These are phyloP conservation scores for Erynnis tages DNA, from an alignment of 2,888 invertebrate genomes.

Conservation along the genomic window DNA sequence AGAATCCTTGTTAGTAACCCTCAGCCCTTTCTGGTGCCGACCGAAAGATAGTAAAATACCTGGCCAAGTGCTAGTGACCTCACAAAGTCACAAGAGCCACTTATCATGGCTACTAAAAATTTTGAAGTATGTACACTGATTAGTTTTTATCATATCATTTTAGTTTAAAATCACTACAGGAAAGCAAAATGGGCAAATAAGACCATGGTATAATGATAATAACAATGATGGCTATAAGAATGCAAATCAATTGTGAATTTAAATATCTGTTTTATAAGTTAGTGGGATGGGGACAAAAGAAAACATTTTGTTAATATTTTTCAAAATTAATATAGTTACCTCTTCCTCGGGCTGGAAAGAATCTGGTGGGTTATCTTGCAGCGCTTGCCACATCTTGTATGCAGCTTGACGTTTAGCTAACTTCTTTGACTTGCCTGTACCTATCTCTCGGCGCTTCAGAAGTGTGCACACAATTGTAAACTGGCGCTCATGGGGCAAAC, in stretches of 20 bases:
- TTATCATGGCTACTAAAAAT: conserved; percentile 22
- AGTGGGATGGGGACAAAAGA: no score
- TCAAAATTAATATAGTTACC: no score
- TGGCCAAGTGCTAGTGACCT: conserved; percentile 68
- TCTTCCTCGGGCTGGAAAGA: conserved; percentile 86
- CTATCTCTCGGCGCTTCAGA: conserved; percentile 91
- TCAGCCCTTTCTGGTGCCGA: conserved; percentile 51
- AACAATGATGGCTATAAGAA: no score
- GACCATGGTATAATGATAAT: no score
- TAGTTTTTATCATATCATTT: background rate
- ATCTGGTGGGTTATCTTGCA: conserved; percentile 90
- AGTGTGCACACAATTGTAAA: conserved; percentile 96
- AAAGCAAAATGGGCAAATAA: background rate
- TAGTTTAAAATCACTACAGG: background rate
- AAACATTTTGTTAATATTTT: no score
- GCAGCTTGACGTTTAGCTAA: conserved; percentile 98
- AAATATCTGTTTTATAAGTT: no score
- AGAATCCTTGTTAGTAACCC: conserved; percentile 37
- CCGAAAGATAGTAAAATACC: conserved; percentile 83
- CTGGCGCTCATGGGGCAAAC: conserved; percentile 95
- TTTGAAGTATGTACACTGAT: conserved; percentile 3
- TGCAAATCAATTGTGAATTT: no score
- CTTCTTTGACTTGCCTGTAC: conserved; percentile 97
- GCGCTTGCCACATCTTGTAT: conserved; percentile 93
- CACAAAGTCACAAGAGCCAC: conserved; percentile 47